Conservation (phyloP, 2,113 vertebrate species). For the Rhinichthys klamathensis region DNA sequence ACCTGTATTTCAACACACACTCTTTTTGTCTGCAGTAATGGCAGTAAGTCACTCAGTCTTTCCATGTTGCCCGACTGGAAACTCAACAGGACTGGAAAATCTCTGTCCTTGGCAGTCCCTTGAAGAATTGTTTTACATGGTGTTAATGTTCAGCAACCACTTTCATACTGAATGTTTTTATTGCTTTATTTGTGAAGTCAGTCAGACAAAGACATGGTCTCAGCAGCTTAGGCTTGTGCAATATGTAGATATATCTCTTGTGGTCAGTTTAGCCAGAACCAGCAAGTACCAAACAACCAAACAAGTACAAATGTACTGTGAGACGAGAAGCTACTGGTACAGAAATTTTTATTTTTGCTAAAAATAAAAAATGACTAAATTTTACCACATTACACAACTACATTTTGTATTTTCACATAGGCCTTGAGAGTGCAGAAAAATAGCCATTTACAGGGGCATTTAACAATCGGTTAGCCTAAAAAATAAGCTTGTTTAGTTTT, state of each 20-base stretch:
- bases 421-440: not conserved
- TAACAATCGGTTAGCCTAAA: not conserved
- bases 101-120: constrained; percentile 4
- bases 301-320: no score
- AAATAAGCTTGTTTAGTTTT: not conserved
- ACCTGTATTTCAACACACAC: not conserved
- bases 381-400: not conserved
- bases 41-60: constrained; percentile 14
- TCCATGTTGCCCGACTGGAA: constrained; percentile 22
- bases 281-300: no score
- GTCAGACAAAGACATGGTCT: not conserved
- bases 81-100: constrained; percentile 20
- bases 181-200: constrained; percentile 15
- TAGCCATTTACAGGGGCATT: not conserved
- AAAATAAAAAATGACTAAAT: not conserved
- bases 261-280: no score
- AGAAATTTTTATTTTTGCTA: not conserved
- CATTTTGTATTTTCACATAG: not conserved
- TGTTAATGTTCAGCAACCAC: constrained; percentile 2
- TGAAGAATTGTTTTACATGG: not conserved
- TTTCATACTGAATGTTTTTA: not conserved
- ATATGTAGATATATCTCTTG: not conserved
- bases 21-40: not conserved
- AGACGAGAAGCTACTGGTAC: no score
- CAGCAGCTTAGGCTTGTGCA: not conserved